Conservation (phyloP, 2,888 invertebrate genomes). For the Monochamus alternatus region DNA sequence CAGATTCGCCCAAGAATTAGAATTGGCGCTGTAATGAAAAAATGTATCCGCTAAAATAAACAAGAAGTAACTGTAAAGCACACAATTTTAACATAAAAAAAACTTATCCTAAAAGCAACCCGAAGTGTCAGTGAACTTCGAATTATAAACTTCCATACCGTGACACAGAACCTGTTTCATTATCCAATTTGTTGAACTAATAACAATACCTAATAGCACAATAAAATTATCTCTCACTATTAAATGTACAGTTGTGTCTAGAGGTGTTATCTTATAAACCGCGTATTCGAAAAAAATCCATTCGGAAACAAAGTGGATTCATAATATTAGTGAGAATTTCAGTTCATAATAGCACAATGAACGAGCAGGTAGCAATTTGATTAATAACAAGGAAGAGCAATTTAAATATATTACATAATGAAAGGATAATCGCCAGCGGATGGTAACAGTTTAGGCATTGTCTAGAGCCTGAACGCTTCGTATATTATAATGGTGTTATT, state of each 20-base stretch:
- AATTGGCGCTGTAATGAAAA: too few relatives aligned
- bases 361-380: slow-evolving; percentile 40
- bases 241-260: slow-evolving; percentile 6
- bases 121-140: background rate
- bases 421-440: slow-evolving; percentile 53
- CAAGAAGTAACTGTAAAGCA: too few relatives aligned
- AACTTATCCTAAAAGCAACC: too few relatives aligned
- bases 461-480: slow-evolving; percentile 52
- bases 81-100: too few relatives aligned
- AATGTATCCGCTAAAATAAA: too few relatives aligned
- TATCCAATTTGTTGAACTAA: slow-evolving; percentile 6
- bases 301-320: slow-evolving; percentile 32
- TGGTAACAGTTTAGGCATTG: slow-evolving; percentile 54
- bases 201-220: background rate
- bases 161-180: background rate
- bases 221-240: background rate
- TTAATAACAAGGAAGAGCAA: slow-evolving; percentile 52
- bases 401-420: slow-evolving; percentile 48
- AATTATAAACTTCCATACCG: background rate
- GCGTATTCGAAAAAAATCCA: background rate
- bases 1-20: too few relatives aligned
- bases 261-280: background rate
- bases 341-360: slow-evolving; percentile 16
- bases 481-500: slow-evolving; percentile 51
- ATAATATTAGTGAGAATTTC: slow-evolving; percentile 18